Conservation (phyloP, 2,797 vertebrate species). For the Muscicapa striata region DNA sequence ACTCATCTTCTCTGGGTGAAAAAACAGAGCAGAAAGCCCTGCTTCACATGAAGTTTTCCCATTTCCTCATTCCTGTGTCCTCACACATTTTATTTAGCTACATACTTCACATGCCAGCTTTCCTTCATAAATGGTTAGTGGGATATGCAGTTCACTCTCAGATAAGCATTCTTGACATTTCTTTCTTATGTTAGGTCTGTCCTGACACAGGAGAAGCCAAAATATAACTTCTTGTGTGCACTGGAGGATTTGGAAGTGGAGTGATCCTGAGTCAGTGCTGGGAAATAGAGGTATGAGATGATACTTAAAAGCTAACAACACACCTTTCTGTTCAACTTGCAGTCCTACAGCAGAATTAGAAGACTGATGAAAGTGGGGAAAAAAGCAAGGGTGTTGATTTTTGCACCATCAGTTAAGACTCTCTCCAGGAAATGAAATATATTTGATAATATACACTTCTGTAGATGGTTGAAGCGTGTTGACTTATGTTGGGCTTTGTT, state of each 20-base stretch:
- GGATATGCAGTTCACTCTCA: background rate
- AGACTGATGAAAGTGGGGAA: background rate
- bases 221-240: background rate
- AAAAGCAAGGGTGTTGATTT: background rate
- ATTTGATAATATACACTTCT: background rate
- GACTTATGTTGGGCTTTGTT: background rate
- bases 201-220: background rate
- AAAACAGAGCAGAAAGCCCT: background rate
- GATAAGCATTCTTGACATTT: background rate
- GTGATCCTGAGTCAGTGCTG: background rate
- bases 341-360: background rate
- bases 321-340: background rate
- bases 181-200: background rate
- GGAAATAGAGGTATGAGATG: background rate
- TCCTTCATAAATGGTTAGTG: background rate
- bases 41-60: background rate
- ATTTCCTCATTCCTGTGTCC: background rate
- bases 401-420: background rate
- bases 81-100: slow-evolving; percentile 25
- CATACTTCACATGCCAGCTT: background rate
- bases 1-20: background rate
- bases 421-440: background rate
- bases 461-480: background rate
- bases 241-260: background rate
- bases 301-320: background rate